phyloP scores from a whole-genome alignment of 2,888 invertebrate species.

The Idaea dimidiata region DNA sequence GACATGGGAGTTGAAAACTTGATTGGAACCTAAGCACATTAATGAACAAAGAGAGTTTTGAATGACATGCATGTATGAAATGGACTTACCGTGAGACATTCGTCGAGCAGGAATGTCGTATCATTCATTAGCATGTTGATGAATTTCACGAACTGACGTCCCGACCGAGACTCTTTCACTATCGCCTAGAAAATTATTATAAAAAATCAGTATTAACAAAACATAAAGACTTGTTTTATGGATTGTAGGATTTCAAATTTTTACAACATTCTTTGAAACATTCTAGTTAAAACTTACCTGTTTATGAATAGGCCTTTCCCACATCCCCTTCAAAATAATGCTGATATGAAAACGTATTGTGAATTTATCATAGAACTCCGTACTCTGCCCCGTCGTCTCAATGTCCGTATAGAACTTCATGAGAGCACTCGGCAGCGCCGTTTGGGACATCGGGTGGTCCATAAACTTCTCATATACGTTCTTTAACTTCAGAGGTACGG shows the following conservation, averaged over 20 bases:
- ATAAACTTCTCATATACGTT: conserved; percentile 88
- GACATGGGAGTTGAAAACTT: too few relatives aligned
- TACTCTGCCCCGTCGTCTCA: conserved; percentile 98
- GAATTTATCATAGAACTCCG: conserved; percentile 99
- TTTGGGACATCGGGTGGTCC: conserved; percentile 88
- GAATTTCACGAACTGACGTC: conserved; percentile 97
- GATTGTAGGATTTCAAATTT: too few relatives aligned
- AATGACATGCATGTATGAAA: neutral
- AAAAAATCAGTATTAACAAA: conserved; percentile 5
- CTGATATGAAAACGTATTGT: conserved; percentile 99
- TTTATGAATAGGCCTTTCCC: conserved; percentile 93
- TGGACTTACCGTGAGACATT: conserved; percentile 83
- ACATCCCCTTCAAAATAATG: conserved; percentile 97
- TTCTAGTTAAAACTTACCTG: conserved; percentile 46
- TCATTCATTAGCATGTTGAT: conserved; percentile 99
- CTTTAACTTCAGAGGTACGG: conserved; percentile 77
- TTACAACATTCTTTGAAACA: too few relatives aligned
- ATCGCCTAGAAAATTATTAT: conserved; percentile 80
- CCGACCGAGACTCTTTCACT: conserved; percentile 93
- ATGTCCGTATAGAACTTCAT: conserved; percentile 99
- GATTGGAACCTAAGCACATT: too few relatives aligned
- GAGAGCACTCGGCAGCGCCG: conserved; percentile 91
- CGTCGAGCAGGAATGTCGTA: conserved; percentile 97
- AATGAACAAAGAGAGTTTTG: too few relatives aligned
- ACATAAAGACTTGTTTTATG: too few relatives aligned